Base-by-base conservation (phyloP, 2,888 invertebrate genomes). In the Drosophila trichaetosa region DNA sequence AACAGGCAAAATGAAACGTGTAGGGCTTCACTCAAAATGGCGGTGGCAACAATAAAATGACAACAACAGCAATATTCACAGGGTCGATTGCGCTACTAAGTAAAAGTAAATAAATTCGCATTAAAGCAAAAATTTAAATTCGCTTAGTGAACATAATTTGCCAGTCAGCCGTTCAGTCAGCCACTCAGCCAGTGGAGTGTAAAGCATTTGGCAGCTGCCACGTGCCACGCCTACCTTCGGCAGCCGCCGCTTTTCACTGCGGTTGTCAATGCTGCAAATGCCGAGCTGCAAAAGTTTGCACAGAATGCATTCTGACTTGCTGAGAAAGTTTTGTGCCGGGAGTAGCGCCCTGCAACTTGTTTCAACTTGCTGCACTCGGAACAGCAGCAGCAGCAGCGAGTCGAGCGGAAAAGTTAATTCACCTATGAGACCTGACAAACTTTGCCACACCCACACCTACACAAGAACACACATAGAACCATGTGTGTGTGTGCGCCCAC, bases 371-470 rank as follows among this genome's bases (percentile, higher is more conserved):
- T 74, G 66, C 63, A 61, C 57, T 69, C 46, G 60, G 7, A 61
- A 56, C 31, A 56, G 51, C 54, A 49, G 58, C 34, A 54, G 69
- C 46, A 65, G 52, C 57, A 75, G 66, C 82, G 87, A 89, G 81
- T 81, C 73, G 76, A 88, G 83, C 87, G 78, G 76, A 88, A 87
- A 87, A 87, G 77, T 87, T 87, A 87, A 90, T 88, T 90, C 87
- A 87, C 87, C 87, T 87, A 90, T 83, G 90, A 90, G 87, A 82
- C 87, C 82, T 80, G 82, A 82, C 88, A 85, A 87, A 87, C 81
- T 87, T 87, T 87, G 62, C 60, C 69, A 78, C 82, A 82, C 73
- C 60, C 70, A 59, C 42, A 24, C 46, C 33, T 42, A 48, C 64
- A 59, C 60, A 78, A 61, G 68, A 57, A 57, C 52, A 33, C 29